Conservation (phyloP, 2,113 vertebrate species). For the Alaudala cheleensis region DNA sequence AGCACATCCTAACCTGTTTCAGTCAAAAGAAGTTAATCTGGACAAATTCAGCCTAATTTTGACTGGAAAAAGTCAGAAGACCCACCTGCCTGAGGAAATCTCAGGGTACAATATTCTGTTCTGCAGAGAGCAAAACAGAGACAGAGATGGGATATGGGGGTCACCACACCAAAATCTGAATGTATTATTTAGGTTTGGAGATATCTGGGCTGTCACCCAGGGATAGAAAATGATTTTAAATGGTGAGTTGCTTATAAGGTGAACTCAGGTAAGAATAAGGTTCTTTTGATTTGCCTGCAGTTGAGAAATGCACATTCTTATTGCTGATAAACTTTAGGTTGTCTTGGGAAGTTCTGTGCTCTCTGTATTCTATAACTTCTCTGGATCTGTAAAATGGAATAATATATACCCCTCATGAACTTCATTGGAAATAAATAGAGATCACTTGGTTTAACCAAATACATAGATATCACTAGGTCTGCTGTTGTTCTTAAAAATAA, state of each 20-base stretch:
- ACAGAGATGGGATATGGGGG: neutral
- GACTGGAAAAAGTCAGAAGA: neutral
- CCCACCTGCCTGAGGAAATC: neutral
- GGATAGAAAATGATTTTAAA: neutral
- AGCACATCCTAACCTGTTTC: neutral
- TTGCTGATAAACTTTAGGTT: neutral
- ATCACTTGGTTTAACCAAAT: neutral
- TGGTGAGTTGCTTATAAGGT: neutral
- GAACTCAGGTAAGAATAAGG: neutral
- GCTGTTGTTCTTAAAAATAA: neutral
- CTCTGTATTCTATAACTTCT: neutral
- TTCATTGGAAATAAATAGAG: neutral
- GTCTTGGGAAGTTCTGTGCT: neutral
- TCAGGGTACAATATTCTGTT: neutral
- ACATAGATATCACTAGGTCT: neutral
- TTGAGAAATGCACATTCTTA: neutral
- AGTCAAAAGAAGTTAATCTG: neutral
- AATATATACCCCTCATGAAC: neutral
- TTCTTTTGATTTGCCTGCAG: neutral
- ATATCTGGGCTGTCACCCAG: neutral
- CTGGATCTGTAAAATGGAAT: neutral
- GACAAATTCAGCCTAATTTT: neutral
- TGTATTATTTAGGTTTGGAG: neutral
- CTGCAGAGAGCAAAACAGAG: neutral
- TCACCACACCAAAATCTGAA: neutral